These are phyloP conservation scores for Sebastes kiyomatsui DNA, from an alignment of 2,797 vertebrate genomes.

Conservation along the genomic window DNA sequence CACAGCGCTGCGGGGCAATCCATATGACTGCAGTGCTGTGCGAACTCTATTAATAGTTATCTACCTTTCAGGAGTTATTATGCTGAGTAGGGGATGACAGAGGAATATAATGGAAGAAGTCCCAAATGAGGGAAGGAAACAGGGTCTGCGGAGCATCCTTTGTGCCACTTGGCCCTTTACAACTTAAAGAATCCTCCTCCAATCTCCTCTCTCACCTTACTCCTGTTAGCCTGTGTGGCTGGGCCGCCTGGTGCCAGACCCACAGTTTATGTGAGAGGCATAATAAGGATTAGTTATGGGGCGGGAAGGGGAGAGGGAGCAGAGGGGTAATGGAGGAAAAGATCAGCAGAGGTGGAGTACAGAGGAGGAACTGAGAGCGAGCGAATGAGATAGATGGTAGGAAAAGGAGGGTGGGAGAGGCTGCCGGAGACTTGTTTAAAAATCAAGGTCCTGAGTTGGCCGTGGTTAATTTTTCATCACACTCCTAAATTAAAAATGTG, in stretches of 20 bases:
- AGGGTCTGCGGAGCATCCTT: conserved; percentile 57
- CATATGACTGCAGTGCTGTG: conserved; percentile 79
- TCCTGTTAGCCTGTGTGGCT: conserved; percentile 53
- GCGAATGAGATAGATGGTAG: conserved; percentile 36
- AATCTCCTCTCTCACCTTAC: conserved; percentile 40
- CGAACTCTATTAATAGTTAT: conserved; percentile 85
- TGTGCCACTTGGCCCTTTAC: conserved; percentile 47
- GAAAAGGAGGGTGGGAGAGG: conserved; percentile 13
- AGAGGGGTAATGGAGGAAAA: conserved; percentile 21
- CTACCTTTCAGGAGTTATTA: conserved; percentile 84
- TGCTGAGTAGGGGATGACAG: conserved; percentile 75
- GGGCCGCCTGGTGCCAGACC: conserved; percentile 60
- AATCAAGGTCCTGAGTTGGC: conserved; percentile 77
- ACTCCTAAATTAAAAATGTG: conserved; percentile 86
- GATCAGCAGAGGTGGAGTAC: conserved; percentile 34
- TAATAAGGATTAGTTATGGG: conserved; percentile 75
- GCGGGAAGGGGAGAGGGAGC: conserved; percentile 29
- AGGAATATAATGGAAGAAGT: conserved; percentile 73
- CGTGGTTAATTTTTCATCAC: conserved; percentile 81
- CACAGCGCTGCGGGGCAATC: conserved; percentile 78
- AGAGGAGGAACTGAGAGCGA: conserved; percentile 36
- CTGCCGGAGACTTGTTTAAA: conserved; percentile 60
- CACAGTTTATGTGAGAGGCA: conserved; percentile 73
- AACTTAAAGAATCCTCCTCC: conserved; percentile 43
- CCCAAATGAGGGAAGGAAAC: conserved; percentile 66